Conservation (phyloP, 2,888 invertebrate genomes). For the Erebia ligea region DNA sequence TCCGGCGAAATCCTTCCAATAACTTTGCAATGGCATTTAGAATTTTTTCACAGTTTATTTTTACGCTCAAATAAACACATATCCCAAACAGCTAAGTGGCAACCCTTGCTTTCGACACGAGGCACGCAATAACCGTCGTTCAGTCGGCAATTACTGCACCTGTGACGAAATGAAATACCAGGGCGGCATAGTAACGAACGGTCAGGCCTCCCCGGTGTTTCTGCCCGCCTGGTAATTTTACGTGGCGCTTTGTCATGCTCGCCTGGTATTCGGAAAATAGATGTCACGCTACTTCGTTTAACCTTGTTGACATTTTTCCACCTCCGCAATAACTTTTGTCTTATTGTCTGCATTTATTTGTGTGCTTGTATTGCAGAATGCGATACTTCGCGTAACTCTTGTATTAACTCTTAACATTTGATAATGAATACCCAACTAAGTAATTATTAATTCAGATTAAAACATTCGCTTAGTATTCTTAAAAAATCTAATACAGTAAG, state of each 20-base stretch:
- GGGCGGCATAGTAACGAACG: conserved; percentile 43
- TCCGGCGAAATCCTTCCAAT: not conserved
- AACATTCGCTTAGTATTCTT: no score
- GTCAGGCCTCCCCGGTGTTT: conserved; percentile 41
- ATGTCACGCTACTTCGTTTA: conserved; percentile 19
- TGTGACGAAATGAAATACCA: conserved; percentile 67
- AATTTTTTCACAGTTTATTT: not conserved
- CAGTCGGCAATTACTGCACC: conserved; percentile 61
- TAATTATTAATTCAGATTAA: not conserved
- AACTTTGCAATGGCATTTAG: conserved; percentile 14
- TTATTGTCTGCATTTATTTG: not conserved
- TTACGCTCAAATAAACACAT: conserved; percentile 14
- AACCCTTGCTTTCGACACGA: conserved; percentile 35
- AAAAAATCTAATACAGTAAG: no score
- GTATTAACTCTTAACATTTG: not conserved
- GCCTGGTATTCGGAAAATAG: conserved; percentile 29
- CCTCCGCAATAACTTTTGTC: conserved; percentile 2
- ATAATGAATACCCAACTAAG: not conserved
- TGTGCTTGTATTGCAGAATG: not conserved
- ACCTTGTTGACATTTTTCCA: conserved; percentile 14
- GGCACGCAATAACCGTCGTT: conserved; percentile 58
- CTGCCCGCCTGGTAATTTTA: conserved; percentile 46
- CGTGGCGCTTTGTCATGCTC: conserved; percentile 27
- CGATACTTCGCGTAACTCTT: not conserved
- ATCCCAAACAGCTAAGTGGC: conserved; percentile 27